Evolutionary conservation across 2,888 invertebrate species (phyloP).

Genomic region (Sinelater perroti): DNA sequence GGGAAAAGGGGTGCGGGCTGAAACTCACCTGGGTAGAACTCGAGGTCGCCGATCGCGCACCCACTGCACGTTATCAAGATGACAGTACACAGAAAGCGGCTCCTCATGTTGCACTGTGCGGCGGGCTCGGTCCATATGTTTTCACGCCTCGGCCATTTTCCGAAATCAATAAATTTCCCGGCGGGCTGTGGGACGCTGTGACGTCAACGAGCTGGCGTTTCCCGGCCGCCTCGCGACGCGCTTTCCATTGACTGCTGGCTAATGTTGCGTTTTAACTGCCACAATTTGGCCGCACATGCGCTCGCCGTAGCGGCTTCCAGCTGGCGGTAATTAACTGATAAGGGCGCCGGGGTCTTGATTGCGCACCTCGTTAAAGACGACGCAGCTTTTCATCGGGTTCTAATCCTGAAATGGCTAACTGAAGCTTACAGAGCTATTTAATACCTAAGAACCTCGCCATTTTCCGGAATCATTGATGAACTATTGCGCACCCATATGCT

Average conservation of each 20-base stretch:
- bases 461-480: too few species aligned
- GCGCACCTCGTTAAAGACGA: not conserved
- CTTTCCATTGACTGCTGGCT: slow-evolving; percentile 44
- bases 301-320: slow-evolving; percentile 23
- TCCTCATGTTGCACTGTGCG: slow-evolving; percentile 54
- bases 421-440: not conserved
- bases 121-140: slow-evolving; percentile 58
- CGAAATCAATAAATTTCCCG: slow-evolving; percentile 55
- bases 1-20: not conserved
- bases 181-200: slow-evolving; percentile 54
- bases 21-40: slow-evolving; percentile 56
- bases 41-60: slow-evolving; percentile 53
- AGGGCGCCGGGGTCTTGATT: not conserved
- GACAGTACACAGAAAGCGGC: slow-evolving; percentile 53
- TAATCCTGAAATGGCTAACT: too few species aligned
- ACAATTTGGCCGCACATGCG: slow-evolving; percentile 44
- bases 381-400: not conserved
- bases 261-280: slow-evolving; percentile 39
- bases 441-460: too few species aligned
- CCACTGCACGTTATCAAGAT: slow-evolving; percentile 53
- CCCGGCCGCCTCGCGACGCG: slow-evolving; percentile 37
- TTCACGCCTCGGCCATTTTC: slow-evolving; percentile 56
- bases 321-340: slow-evolving; percentile 16
- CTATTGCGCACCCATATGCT: too few species aligned
- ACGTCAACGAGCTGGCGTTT: slow-evolving; percentile 49